These are phyloP conservation scores for Thera obeliscata DNA, from an alignment of 2,888 invertebrate genomes.

Conservation along the genomic window DNA sequence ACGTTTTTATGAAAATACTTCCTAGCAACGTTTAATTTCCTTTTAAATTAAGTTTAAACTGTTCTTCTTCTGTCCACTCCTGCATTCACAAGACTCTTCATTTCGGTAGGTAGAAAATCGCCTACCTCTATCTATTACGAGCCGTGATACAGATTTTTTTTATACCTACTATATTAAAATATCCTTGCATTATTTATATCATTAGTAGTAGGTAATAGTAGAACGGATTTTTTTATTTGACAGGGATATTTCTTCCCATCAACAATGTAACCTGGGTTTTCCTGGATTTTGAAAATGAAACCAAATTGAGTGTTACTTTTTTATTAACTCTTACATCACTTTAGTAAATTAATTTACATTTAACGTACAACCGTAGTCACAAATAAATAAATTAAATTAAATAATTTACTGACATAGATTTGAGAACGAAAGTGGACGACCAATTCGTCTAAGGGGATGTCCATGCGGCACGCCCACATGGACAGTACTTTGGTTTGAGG, in stretches of 20 bases:
- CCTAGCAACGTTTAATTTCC: too few relatives aligned
- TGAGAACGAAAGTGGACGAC: conserved; percentile 69
- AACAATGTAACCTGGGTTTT: neutral
- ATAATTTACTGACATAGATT: conserved; percentile 82
- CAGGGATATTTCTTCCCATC: neutral
- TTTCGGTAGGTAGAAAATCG: too few relatives aligned
- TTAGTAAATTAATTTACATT: conserved; percentile 74
- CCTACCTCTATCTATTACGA: too few relatives aligned
- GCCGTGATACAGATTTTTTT: too few relatives aligned
- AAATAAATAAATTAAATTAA: conserved; percentile 82
- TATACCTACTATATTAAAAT: too few relatives aligned
- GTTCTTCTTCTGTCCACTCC: too few relatives aligned
- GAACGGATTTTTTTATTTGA: too few relatives aligned
- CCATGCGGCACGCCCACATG: conserved; percentile 51
- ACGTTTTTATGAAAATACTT: too few relatives aligned
- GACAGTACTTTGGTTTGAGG: conserved; percentile 80
- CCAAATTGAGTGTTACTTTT: conserved; percentile 64
- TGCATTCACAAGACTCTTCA: too few relatives aligned
- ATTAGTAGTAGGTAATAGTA: too few relatives aligned
- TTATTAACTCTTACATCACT: conserved; percentile 74
- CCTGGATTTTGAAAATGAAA: conserved; percentile 56
- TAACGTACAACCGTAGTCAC: conserved; percentile 76
- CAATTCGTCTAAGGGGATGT: conserved; percentile 64
- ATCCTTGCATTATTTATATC: too few relatives aligned
- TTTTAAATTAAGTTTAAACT: too few relatives aligned